Percentiles rank a stretch among this genome's conserved stretches.
These are phyloP conservation scores for Tethya wilhelma DNA, from an alignment of 37 sponge, comb jelly and placozoan species.

Conservation along the genomic window DNA sequence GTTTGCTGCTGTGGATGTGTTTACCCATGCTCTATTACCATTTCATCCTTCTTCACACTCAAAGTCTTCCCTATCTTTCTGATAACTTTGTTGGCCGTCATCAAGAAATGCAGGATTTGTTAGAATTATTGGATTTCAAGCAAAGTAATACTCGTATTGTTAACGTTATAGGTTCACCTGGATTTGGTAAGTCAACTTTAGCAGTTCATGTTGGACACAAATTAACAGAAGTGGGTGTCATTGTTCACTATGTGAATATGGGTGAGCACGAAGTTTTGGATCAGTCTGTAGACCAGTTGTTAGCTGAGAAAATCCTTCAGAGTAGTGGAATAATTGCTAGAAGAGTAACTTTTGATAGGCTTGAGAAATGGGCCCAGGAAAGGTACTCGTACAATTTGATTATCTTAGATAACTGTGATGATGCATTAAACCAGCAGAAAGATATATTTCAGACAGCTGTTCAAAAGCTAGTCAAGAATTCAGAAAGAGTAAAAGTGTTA, in stretches of 20 bases:
- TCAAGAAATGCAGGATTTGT: background rate
- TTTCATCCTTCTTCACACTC: background rate
- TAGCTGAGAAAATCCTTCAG: constrained; percentile 10
- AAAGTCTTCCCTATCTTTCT: constrained; percentile 4
- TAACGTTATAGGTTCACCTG: constrained; percentile 32
- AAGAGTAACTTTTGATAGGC: background rate
- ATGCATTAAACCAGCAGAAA: background rate
- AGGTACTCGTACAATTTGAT: background rate
- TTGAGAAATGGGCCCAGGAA: constrained; percentile 1
- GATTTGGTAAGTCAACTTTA: constrained; percentile 37
- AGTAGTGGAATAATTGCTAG: background rate
- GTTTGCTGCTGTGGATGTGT: background rate
- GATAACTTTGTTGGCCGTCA: constrained; percentile 23
- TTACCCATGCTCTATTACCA: background rate
- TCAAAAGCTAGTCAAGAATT: background rate
- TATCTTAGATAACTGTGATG: constrained; percentile 31
- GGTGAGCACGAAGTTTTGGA: background rate
- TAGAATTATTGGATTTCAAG: background rate
- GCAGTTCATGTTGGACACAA: constrained; percentile 13
- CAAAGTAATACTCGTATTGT: background rate
- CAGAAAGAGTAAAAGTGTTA: background rate
- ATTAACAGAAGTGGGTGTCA: background rate
- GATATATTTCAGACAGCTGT: background rate
- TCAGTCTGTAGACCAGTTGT: background rate
- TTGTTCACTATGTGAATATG: constrained; percentile 28